phyloP scores from a whole-genome alignment of 2,888 invertebrate genomes.

The Eurytoma californica region DNA sequence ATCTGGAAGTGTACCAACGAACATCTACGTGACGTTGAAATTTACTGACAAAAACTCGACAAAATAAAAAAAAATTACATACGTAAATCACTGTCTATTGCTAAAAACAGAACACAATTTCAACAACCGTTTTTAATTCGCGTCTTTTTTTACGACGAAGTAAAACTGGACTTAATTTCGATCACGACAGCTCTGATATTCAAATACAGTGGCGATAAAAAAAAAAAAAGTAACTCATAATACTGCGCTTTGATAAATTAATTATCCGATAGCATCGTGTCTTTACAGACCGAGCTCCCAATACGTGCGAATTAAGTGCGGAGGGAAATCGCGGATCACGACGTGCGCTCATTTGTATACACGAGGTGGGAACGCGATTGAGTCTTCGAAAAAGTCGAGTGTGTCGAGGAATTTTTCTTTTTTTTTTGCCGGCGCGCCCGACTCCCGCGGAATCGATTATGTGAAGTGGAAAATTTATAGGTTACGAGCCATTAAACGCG shows the following conservation, averaged over 20 bases:
- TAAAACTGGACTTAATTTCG: neutral
- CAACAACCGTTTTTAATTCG: too few species aligned
- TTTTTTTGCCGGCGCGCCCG: neutral
- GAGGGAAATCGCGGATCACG: neutral
- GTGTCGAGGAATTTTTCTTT: slow-evolving; percentile 15
- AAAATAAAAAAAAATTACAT: too few species aligned
- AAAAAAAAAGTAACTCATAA: neutral
- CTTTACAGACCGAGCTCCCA: too few species aligned
- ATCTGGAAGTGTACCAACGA: too few species aligned
- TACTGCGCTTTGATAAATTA: slow-evolving; percentile 5
- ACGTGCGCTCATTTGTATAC: neutral
- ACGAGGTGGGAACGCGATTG: neutral
- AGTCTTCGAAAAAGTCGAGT: slow-evolving; percentile 27
- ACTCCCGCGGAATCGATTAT: slow-evolving; percentile 37
- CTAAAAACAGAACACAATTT: too few species aligned
- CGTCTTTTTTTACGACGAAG: neutral
- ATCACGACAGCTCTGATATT: too few species aligned
- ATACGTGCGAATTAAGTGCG: neutral
- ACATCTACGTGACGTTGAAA: too few species aligned
- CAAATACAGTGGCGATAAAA: too few species aligned
- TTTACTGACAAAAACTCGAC: too few species aligned
- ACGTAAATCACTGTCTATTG: too few species aligned
- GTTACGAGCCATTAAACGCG: slow-evolving; percentile 52
- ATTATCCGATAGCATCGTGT: slow-evolving; percentile 1
- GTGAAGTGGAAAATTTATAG: slow-evolving; percentile 51